Base-by-base conservation (phyloP, 2,888 invertebrate genomes). In the Cephus runcator region DNA sequence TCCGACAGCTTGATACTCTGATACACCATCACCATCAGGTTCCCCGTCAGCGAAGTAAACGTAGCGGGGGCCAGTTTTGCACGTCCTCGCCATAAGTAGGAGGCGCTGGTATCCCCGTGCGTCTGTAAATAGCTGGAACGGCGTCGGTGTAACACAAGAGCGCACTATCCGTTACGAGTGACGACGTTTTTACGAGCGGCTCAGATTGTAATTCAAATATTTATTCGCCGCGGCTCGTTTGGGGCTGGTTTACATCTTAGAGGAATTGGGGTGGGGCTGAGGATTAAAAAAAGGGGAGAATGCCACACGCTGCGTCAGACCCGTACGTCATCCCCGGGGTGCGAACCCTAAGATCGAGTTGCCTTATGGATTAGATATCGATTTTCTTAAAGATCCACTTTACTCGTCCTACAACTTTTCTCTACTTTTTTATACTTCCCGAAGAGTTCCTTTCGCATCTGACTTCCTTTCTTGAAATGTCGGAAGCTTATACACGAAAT, bases 101-200 rank as follows among this genome's bases (percentile, higher is more conserved):
- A 56, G 56, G 56, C 56, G 9, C 56, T 74, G 40, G 31, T 71
- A 68, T 73, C 31, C 56, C 34, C 30, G 23, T 73, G 23, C 34
- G 12, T 33, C 56, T 56, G 56, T 56, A 56, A 56, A 56, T 56
- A 34, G 76, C 36, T 71, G 40, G 75, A n/a, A 36, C 69, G 23
- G 68, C 69, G 74, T 36, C 36, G 75, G 15, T 75, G 79, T 79
- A 82, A 80, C 77, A 79, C 81, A 77, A 77, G 77, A 77, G 81
- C 79, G 80, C 79, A 83, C 85, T 83, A 88, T 88, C 83, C 86
- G 86, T 88, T 88, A 88, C 84, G 86, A 87, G 88, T 88, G 89
- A 88, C 88, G 89, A 89, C 89, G 87, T 89, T 89, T 89, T 89
- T 89, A 89, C 87, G 89, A 88, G 86, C 85, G 87, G 81, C 85